These are phyloP conservation scores for Pseudocheirus occidentalis DNA, from an alignment of 2,797 vertebrate species.

Conservation along the genomic window DNA sequence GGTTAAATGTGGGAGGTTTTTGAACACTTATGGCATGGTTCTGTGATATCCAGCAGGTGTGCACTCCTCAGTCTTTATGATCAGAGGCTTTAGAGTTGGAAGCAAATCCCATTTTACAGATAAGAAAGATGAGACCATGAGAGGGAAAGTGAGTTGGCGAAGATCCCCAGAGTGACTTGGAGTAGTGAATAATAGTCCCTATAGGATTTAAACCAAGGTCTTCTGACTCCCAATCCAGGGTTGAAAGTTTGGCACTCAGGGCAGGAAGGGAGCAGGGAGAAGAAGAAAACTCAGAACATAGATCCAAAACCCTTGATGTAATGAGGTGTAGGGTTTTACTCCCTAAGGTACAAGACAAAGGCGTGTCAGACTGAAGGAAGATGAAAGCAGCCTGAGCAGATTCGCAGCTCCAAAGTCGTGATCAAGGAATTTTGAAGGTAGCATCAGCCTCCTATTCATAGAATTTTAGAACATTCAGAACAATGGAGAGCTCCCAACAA, in stretches of 20 bases:
- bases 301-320: background rate
- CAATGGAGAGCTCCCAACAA: background rate
- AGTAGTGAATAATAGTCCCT: background rate
- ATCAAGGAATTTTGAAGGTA: background rate
- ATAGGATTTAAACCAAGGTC: background rate
- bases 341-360: background rate
- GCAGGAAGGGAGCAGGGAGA: background rate
- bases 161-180: background rate
- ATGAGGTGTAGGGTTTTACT: background rate
- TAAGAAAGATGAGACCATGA: background rate
- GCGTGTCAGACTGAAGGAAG: background rate
- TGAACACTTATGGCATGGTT: background rate
- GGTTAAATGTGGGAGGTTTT: background rate
- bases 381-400: background rate
- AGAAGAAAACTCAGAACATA: background rate
- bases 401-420: background rate
- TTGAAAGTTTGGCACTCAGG: background rate
- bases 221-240: background rate
- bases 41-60: background rate
- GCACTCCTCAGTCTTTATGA: background rate
- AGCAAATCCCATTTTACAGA: background rate
- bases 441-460: background rate
- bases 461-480: background rate
- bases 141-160: background rate
- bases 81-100: background rate